phyloP scores from a whole-genome alignment of 2,888 invertebrate genomes.

The Polydesmus complanatus region DNA sequence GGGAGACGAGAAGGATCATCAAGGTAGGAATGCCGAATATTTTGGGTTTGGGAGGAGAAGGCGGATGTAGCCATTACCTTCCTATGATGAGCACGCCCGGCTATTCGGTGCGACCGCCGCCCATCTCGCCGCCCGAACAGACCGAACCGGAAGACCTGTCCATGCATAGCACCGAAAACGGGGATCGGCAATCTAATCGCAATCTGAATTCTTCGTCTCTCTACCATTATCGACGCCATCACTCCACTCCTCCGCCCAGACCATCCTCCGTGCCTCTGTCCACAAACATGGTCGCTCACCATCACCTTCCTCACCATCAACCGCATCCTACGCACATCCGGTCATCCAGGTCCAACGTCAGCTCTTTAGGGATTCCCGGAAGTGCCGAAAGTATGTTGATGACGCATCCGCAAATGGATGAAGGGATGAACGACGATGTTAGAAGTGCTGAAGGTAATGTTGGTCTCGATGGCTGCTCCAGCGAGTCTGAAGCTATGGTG shows the following conservation, averaged over 20 bases:
- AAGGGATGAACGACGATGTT: constrained; percentile 2
- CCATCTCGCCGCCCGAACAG: constrained; percentile 43
- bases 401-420: constrained; percentile 10
- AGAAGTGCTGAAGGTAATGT: constrained; percentile 3
- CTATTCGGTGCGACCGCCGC: constrained; percentile 34
- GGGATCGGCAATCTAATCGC: constrained; percentile 8
- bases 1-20: constrained; percentile 41
- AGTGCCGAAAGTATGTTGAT: neutral
- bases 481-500: constrained; percentile 17
- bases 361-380: too few relatives aligned
- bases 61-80: neutral
- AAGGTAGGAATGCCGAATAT: constrained; percentile 27
- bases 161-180: constrained; percentile 34
- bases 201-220: neutral
- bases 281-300: neutral
- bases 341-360: neutral
- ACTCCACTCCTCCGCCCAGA: neutral
- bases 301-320: neutral
- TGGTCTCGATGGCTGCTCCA: constrained; percentile 12
- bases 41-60: constrained; percentile 15
- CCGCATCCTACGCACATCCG: too few relatives aligned
- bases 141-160: constrained; percentile 84
- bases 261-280: constrained; percentile 7
- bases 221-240: constrained; percentile 6
- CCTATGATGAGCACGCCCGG: neutral